Base-by-base conservation (phyloP, 2,888 invertebrate species). In the Pyrrhia umbra region DNA sequence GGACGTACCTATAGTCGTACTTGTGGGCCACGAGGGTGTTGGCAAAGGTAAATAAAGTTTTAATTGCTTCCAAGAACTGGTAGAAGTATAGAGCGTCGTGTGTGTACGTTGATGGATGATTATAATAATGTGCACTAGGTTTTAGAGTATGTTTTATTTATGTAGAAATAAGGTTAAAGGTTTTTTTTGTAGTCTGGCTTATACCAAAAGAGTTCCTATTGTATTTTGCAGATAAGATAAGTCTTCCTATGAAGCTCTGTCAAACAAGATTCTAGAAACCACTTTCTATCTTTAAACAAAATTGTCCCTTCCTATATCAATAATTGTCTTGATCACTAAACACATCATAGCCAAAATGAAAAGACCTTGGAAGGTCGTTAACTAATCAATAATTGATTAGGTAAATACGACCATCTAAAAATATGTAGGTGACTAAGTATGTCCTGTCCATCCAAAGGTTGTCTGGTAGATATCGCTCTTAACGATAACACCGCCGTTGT, bases 11-110 rank as follows among this genome's bases (percentile, higher is more conserved):
- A 79, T 95, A 1, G 84, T 94, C 0, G 85, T 93, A 1, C 71
- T 95, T 1, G 94, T 94, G 5, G 95, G 95, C 0, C 84, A 88
- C 54, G 93, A 94, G 78, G 92, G 88, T 15, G 86, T 90, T 40
- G 94, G 94, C 2, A 95, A 94, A 92, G 94, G 94, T 93, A 77
- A 75, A 54, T 49, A 52, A 68, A 74, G 37, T 60, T 68, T 50
- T 60, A 59, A 55, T 67, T 67, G 23, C 21, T 71, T 43, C 25
- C 37, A 20, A 43, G 18, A 43, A 18, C 25, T 37, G 43, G 9
- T 45, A 45, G 23, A 46, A 25, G 9, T 20, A 10, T 30, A 15
- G 6, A 8, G 16, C 4, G 1, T 20, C 27, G 37, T 18, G 1
- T 40, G 40, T 40, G 20, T 20, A 20, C 10, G 9, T 20, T 18